Conservation (phyloP, 1,140 invertebrate species). For the Drosophila arawakana region DNA sequence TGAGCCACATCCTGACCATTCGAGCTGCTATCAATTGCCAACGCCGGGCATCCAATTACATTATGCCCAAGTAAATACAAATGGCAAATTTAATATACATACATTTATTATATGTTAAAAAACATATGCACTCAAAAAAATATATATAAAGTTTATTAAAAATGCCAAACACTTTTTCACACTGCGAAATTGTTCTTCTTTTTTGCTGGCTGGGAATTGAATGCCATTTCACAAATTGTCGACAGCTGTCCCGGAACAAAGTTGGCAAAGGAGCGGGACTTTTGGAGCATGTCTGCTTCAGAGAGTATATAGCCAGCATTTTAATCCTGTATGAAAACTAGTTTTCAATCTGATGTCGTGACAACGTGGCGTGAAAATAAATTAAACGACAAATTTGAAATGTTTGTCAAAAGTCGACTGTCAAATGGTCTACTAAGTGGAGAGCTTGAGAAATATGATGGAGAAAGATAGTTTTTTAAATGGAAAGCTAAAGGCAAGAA, state of each 20-base stretch:
- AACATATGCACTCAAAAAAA: neutral
- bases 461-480: neutral
- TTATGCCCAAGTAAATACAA: slow-evolving; percentile 68
- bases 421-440: slow-evolving; percentile 4
- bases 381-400: slow-evolving; percentile 52
- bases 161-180: slow-evolving; percentile 47
- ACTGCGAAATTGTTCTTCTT: slow-evolving; percentile 15
- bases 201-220: slow-evolving; percentile 39
- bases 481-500: neutral
- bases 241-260: slow-evolving; percentile 57
- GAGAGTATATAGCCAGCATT: slow-evolving; percentile 37
- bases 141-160: slow-evolving; percentile 44
- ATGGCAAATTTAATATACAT: slow-evolving; percentile 64
- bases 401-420: slow-evolving; percentile 12
- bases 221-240: slow-evolving; percentile 66
- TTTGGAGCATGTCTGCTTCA: neutral
- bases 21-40: slow-evolving; percentile 64
- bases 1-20: slow-evolving; percentile 38
- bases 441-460: neutral
- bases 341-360: slow-evolving; percentile 59
- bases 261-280: neutral
- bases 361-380: slow-evolving; percentile 63
- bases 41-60: slow-evolving; percentile 64
- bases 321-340: slow-evolving; percentile 70
- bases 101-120: slow-evolving; percentile 39